Evolutionary conservation across 2,888 invertebrate genomes (phyloP).

Genomic region (Altica lythri): DNA sequence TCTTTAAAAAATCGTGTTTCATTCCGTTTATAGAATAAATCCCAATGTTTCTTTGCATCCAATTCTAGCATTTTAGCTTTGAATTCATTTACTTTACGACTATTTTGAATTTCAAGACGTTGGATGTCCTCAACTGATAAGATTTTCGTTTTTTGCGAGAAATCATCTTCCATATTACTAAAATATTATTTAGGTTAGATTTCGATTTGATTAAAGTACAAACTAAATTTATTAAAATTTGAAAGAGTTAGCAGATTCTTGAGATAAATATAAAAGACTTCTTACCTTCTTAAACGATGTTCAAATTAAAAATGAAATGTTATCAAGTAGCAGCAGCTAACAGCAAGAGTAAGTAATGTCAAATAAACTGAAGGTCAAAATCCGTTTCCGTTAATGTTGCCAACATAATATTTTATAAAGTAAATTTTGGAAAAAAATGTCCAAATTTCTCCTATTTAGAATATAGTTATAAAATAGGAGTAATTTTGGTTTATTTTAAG

Average conservation of each 20-base stretch:
- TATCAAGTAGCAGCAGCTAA: too few species aligned
- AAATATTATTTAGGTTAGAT: background rate
- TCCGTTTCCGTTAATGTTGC: too few species aligned
- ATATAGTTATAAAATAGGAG: too few species aligned
- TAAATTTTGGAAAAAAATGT: too few species aligned
- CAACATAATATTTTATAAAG: too few species aligned
- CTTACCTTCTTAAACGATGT: background rate
- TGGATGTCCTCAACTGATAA: slow-evolving; percentile 66
- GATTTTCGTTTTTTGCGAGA: slow-evolving; percentile 53
- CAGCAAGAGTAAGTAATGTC: too few species aligned
- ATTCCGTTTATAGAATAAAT: slow-evolving; percentile 94
- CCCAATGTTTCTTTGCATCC: slow-evolving; percentile 91
- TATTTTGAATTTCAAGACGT: slow-evolving; percentile 71
- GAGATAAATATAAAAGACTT: background rate
- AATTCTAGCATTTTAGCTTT: slow-evolving; percentile 78
- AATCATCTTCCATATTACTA: slow-evolving; percentile 20
- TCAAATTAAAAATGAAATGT: too few species aligned
- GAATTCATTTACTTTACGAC: slow-evolving; percentile 69
- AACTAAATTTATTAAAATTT: background rate
- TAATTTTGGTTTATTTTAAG: too few species aligned
- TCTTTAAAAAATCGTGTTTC: slow-evolving; percentile 93
- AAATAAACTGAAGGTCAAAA: too few species aligned
- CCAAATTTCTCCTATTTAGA: too few species aligned
- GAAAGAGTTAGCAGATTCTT: background rate
- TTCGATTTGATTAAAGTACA: background rate